These are phyloP conservation scores for Ametastegia equiseti DNA, from an alignment of 2,888 invertebrate species.

Conservation along the genomic window DNA sequence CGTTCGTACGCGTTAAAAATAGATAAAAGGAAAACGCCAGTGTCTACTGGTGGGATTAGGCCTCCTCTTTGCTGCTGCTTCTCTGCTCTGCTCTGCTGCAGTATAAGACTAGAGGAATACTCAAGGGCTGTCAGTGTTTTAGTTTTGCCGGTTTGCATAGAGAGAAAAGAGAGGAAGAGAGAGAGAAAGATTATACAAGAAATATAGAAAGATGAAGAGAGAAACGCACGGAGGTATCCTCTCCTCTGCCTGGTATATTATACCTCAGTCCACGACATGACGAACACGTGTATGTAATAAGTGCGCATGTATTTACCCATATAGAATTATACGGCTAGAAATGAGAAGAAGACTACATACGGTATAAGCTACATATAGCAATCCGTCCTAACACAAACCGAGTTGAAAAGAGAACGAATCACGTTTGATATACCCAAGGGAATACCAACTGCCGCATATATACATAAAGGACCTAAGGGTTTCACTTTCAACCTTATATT, in stretches of 20 bases:
- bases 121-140: slow-evolving; percentile 31
- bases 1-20: slow-evolving; percentile 45
- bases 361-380: too few species aligned
- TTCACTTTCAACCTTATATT: not conserved
- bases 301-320: not conserved
- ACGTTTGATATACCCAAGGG: not conserved
- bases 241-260: too few species aligned
- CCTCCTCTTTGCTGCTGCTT: too few species aligned
- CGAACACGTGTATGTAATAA: not conserved
- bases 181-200: too few species aligned
- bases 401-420: slow-evolving; percentile 3
- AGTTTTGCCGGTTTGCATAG: not conserved
- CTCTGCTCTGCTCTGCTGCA: too few species aligned
- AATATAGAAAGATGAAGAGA: too few species aligned
- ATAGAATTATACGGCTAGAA: not conserved
- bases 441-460: not conserved
- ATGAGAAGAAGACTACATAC: too few species aligned
- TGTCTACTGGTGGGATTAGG: slow-evolving; percentile 45
- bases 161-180: too few species aligned
- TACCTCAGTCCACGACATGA: not conserved
- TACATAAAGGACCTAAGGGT: not conserved
- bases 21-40: slow-evolving; percentile 49
- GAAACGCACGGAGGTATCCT: too few species aligned
- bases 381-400: not conserved
- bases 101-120: slow-evolving; percentile 39